Percentiles rank a stretch among this genome's conserved stretches.
Conservation (phyloP, 2,113 vertebrate genomes). For the Maccullochella peelii region DNA sequence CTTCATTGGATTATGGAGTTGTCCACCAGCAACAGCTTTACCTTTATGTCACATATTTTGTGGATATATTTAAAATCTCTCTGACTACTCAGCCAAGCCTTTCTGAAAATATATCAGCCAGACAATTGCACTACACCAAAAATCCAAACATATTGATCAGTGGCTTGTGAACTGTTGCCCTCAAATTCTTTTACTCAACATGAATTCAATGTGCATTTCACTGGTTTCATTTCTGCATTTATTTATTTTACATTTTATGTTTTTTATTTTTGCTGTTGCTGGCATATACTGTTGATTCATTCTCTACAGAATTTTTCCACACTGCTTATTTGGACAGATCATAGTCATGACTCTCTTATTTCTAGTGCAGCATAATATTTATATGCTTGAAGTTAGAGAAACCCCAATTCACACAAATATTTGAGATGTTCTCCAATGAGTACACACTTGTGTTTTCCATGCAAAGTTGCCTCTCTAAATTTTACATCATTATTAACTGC, state of each 20-base stretch:
- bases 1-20: constrained; percentile 27
- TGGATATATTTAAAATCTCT: constrained; percentile 29
- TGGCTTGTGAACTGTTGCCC: constrained; percentile 11
- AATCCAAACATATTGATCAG: constrained; percentile 13
- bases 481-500: constrained; percentile 21
- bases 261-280: constrained; percentile 12
- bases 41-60: constrained; percentile 4
- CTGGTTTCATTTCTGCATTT: constrained; percentile 34
- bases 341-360: constrained; percentile 4
- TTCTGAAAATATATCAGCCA: constrained; percentile 1
- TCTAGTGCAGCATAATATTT: constrained; percentile 14
- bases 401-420: constrained; percentile 7
- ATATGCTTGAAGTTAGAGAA: constrained; percentile 22
- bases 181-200: constrained; percentile 3
- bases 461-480: constrained; percentile 7
- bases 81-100: not conserved
- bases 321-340: constrained; percentile 13
- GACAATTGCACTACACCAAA: not conserved
- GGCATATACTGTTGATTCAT: constrained; percentile 24
- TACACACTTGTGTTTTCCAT: constrained; percentile 10
- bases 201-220: constrained; percentile 20
- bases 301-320: constrained; percentile 15
- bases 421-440: not conserved
- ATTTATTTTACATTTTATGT: constrained; percentile 13
- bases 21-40: constrained; percentile 15